Evolutionary conservation across 2,797 vertebrate genomes (phyloP), one percentile per base, ranked within the genome.

Genomic region (Amphiprion clarkii): DNA sequence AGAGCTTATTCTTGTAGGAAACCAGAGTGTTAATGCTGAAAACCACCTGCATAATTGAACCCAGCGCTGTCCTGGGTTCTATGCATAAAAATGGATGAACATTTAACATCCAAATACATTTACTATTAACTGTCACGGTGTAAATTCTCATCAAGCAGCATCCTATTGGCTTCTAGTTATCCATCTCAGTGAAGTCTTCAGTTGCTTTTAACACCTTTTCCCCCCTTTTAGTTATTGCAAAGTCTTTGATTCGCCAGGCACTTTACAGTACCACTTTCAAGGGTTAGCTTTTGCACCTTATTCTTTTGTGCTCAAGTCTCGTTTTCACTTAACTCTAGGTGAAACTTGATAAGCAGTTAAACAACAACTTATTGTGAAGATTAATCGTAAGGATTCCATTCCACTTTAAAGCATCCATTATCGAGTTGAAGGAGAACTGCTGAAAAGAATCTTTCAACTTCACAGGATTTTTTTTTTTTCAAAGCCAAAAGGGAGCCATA

Each of bases 231-330:
- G 0, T 19, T n/a, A 36, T 53, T 46, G 48, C 27, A 70, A 49
- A 48, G 54, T 31, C n/a, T 80, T 25, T 42, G 66, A 68, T 67
- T 68, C 58, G 52, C 25, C 3, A 1, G 29, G 27, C 12, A 68
- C 25, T 78, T 57, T 54, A 33, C 55, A 55, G 39, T 17, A 25
- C 31, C 64, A 44, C 39, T 61, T 60, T 70, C 48, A 74, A 79
- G 51, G 74, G 71, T 54, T 67, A 27, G 46, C 40, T 64, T 74
- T 59, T 62, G 17, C 58, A 67, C 74, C 31, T 69, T 72, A 19
- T 58, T 81, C 56, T 19, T 56, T 12, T 14, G 6, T 49, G 23
- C 40, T 55, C 49, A 52, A 61, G 48, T 72, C 46, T 62, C 4
- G 11, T 25, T 42, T n/a, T 62, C 27, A 27, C 27, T 27, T 27